Evolutionary conservation across 2,113 vertebrate species (phyloP).

Genomic region (Clarias batrachus): DNA sequence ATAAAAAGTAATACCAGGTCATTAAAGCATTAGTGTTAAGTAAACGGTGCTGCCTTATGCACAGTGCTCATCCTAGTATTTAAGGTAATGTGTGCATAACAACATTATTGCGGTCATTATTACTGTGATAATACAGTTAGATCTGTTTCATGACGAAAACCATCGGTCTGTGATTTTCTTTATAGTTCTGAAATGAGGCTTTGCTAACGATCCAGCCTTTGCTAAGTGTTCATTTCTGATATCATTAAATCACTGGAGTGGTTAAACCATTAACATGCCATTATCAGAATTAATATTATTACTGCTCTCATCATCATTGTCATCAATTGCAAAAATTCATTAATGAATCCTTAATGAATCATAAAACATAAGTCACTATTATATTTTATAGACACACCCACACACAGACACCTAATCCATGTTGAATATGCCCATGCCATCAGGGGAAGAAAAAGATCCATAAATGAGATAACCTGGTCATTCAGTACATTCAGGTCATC

Average conservation of each 20-base stretch:
- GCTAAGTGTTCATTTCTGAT: neutral
- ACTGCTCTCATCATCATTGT: neutral
- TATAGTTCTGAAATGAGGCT: constrained; percentile 16
- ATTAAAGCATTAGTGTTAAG: neutral
- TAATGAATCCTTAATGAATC: neutral
- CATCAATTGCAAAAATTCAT: neutral
- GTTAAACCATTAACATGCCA: constrained; percentile 26
- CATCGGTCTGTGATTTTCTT: neutral
- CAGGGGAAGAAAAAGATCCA: too few relatives aligned
- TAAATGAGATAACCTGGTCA: too few relatives aligned
- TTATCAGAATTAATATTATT: constrained; percentile 30
- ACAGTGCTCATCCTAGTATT: neutral
- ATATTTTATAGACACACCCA: too few relatives aligned
- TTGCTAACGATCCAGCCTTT: constrained; percentile 18
- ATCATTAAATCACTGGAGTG: constrained; percentile 32
- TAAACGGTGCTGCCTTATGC: neutral
- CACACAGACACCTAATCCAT: too few relatives aligned
- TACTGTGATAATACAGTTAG: neutral
- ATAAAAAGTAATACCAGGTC: neutral
- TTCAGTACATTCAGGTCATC: too few relatives aligned
- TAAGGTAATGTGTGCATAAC: neutral
- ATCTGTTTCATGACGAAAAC: neutral
- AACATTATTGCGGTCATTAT: neutral
- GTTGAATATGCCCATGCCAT: too few relatives aligned
- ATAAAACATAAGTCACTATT: neutral